These are phyloP conservation scores for Ormyrus thymus DNA, from an alignment of 2,888 invertebrate species.

Conservation along the genomic window DNA sequence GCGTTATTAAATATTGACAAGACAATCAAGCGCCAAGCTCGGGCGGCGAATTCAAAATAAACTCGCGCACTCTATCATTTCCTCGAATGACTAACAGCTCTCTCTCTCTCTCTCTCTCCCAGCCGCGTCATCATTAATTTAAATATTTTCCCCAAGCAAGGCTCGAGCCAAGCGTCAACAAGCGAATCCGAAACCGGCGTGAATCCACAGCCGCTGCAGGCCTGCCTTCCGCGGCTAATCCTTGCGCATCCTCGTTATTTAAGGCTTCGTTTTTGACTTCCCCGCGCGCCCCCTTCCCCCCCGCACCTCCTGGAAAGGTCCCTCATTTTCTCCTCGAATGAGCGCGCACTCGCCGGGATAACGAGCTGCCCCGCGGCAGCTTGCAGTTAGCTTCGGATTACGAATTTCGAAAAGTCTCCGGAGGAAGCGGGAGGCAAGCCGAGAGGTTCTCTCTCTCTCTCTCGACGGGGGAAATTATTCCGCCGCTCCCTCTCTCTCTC, in stretches of 20 bases:
- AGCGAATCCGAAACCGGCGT: too few species aligned
- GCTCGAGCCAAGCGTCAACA: too few species aligned
- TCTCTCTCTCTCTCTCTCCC: too few species aligned
- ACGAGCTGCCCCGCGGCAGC: slow-evolving; percentile 57
- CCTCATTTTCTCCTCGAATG: slow-evolving; percentile 62
- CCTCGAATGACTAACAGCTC: too few species aligned
- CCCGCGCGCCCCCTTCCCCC: slow-evolving; percentile 43
- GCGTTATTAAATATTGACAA: too few species aligned
- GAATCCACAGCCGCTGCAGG: not conserved
- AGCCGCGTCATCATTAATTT: too few species aligned
- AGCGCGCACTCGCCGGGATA: slow-evolving; percentile 60
- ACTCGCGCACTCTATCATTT: too few species aligned
- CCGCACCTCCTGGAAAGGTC: slow-evolving; percentile 56
- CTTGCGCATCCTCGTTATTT: slow-evolving; percentile 46
- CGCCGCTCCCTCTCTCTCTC: not conserved
- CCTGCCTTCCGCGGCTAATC: slow-evolving; percentile 26
- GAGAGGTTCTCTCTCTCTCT: slow-evolving; percentile 15
- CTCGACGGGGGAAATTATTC: slow-evolving; percentile 41
- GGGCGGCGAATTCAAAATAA: too few species aligned
- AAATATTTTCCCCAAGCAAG: too few species aligned
- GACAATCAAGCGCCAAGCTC: too few species aligned
- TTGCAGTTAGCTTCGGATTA: slow-evolving; percentile 61
- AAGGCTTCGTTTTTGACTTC: slow-evolving; percentile 60
- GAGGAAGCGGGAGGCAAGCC: not conserved
- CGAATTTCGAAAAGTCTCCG: slow-evolving; percentile 58